These are phyloP conservation scores for Phengaris arion DNA, from an alignment of 2,888 invertebrate genomes.

Conservation along the genomic window DNA sequence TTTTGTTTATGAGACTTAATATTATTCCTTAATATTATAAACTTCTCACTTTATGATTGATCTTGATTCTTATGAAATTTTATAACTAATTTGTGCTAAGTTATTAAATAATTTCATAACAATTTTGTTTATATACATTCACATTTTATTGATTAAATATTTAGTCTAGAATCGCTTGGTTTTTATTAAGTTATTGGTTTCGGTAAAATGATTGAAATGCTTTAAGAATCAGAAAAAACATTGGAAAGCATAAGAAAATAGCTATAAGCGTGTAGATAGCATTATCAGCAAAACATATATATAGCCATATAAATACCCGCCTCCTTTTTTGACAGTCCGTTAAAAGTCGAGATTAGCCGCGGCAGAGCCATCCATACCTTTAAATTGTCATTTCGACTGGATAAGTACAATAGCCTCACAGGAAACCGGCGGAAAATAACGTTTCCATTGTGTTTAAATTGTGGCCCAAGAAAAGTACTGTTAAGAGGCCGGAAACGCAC, in stretches of 20 bases:
- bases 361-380: no score
- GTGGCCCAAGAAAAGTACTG: no score
- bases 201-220: background rate
- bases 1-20: conserved; percentile 38
- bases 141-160: background rate
- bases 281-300: no score
- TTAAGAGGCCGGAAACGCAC: no score
- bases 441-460: no score
- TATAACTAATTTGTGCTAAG: background rate
- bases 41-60: conserved; percentile 30
- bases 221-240: background rate
- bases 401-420: no score
- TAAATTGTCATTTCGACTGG: no score
- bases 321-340: no score
- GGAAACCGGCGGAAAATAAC: no score
- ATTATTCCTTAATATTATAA: conserved; percentile 27
- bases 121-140: background rate
- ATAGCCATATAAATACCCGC: no score
- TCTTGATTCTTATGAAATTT: background rate
- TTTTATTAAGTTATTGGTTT: background rate
- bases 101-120: background rate
- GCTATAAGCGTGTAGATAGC: no score
- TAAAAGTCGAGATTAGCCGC: no score
- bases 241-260: background rate
- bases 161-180: background rate